Base-by-base conservation (phyloP, 2,113 vertebrate species). In the Malaclemys terrapin region DNA sequence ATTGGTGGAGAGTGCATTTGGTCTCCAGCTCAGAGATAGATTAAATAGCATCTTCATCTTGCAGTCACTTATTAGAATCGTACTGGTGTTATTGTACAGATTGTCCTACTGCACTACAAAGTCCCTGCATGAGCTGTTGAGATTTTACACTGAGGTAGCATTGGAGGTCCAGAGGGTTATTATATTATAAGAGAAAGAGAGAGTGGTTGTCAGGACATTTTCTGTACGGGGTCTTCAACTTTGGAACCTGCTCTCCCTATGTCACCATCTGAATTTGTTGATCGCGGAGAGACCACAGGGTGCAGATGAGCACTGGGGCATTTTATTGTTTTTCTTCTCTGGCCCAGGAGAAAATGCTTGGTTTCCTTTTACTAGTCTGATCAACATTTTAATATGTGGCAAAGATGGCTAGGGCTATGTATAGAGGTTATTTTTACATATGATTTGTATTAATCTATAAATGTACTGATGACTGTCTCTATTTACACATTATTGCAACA, bases 1-100 rank as follows among this genome's bases (percentile, higher is more conserved):
- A 11, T 16, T 59, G 31, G 45, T 35, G 24, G 47, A 22, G 65
- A 38, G 72, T 1, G 52, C 20, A 88, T 89, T 3, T 5, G 9
- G 24, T 38, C 11, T 10, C 82, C 38, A 90, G 17, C 35, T 72
- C 8, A 52, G 90, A 85, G 6, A 1, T 1, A 0, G 0, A 45
- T 90, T 65, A 4, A 78, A 42, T 84, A 8, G 1, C 20, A 2
- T 35, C 6, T 35, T 83, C 80, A 50, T n/a, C 72, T 50, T 93
- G 0, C 5, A 11, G 54, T 4, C 31, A 38, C 2, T 22, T 82
- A 22, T 8, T 75, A 24, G 69, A 22, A 75, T 42, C 4, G 19
- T 9, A 42, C 19, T 38, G 20, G n/a, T 72, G n/a, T 42, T 24
- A 42, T 42, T 65, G 14, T 65, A 65, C 62, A 65, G 62, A 65